A percentile compares a stretch with the other conserved stretches of the same genome.
These are phyloP conservation scores for Nematopogon swammerdamellus DNA, from an alignment of 2,888 invertebrate species.

Conservation along the genomic window DNA sequence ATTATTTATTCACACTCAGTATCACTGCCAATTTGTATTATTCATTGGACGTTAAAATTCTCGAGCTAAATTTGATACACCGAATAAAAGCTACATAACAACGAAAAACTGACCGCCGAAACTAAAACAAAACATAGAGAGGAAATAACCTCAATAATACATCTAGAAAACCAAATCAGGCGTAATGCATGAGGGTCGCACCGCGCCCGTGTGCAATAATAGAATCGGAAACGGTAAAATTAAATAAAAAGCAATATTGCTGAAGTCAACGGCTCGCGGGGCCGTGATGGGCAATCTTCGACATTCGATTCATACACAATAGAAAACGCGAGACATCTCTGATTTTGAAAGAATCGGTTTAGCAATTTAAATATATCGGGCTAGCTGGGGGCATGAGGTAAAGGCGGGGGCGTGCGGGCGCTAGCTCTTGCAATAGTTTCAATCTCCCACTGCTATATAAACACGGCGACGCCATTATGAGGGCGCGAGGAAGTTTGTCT, in stretches of 20 bases:
- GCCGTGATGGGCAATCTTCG: constrained; percentile 50
- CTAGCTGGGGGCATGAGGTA: too few species aligned
- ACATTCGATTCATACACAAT: constrained; percentile 39
- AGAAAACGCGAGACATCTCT: neutral
- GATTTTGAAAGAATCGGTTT: neutral
- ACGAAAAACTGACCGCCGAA: too few species aligned
- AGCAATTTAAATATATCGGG: neutral
- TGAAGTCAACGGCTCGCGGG: constrained; percentile 22
- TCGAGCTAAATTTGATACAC: too few species aligned
- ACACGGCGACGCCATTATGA: neutral
- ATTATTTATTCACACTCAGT: too few species aligned
- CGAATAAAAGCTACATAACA: too few species aligned
- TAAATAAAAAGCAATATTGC: constrained; percentile 47
- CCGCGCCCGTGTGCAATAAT: neutral
- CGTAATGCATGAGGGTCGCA: neutral
- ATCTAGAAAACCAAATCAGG: neutral
- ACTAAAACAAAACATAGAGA: too few species aligned
- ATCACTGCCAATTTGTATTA: too few species aligned
- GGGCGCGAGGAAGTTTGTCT: neutral
- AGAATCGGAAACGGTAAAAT: constrained; percentile 19
- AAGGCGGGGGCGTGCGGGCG: neutral
- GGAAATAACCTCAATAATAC: too few species aligned
- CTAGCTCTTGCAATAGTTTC: neutral
- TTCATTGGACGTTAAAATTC: too few species aligned
- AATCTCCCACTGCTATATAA: neutral